Base-by-base conservation (phyloP, 1,140 invertebrate species). In the Zophobas atratus region DNA sequence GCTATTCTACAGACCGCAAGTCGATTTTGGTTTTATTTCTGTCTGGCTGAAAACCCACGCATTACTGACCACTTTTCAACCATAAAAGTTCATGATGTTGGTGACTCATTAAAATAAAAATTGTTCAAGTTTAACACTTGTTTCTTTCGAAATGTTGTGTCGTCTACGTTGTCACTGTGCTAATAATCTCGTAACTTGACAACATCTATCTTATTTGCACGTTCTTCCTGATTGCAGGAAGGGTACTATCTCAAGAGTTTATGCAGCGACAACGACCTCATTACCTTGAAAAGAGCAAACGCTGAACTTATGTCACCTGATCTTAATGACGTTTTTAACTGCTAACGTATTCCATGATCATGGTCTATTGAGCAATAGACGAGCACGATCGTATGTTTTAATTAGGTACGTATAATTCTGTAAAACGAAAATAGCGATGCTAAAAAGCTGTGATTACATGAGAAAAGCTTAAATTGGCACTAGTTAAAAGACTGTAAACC, bases 21-120 rank as follows among this genome's bases (percentile, higher is more conserved):
- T 67, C 60, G 60, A 73, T 53, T 73, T 73, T 73, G 71, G 71
- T 73, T 56, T 73, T 73, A 73, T 73, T 73, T 73, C 48, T 55
- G 71, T 73, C 71, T 73, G 71, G 71, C 49, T 56, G 49, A 72
- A 53, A 73, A 20, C 71, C 71, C 71, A 73, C 71, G 55, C 70
- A 72, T 72, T 72, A 53, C 55, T 53, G 33, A 39, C 49, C 71
- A 56, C 55, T 73, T 56, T 46, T 35, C 70, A 35, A 36, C 46
- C 70, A 63, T 63, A 63, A 41, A 63, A n/a, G 57, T 63, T 51
- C 70, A 72, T 8, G 33, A 39, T 56, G 43, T 41, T 35, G 8
- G 38, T 73, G 71, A 73, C 46, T 73, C 71, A 73, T 73, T 73
- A 73, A 73, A 73, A 55, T 51, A 51, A 51, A 72, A 51, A 72